Conservation (phyloP, 2,888 invertebrate genomes). For the Stenodera caucasica region DNA sequence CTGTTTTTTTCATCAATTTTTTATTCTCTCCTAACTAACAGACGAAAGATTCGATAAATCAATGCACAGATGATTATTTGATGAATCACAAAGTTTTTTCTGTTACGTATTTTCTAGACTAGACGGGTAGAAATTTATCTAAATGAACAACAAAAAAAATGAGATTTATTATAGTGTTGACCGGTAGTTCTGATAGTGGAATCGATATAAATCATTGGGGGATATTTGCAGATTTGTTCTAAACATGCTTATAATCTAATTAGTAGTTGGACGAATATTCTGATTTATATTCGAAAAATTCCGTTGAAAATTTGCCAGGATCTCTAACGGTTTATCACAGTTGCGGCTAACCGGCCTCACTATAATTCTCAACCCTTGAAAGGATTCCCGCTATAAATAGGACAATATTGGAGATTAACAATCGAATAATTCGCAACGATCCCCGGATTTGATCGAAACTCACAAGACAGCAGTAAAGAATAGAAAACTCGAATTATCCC, state of each 20-base stretch:
- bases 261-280: background rate
- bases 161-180: background rate
- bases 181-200: background rate
- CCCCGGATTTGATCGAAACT: no score
- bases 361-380: background rate
- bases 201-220: background rate
- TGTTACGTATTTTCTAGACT: background rate
- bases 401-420: background rate
- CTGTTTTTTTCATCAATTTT: background rate
- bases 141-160: background rate
- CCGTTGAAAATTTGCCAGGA: slow-evolving; percentile 3
- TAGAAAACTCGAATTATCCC: no score
- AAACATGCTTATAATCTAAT: background rate
- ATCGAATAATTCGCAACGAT: no score
- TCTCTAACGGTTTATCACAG: background rate
- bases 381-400: background rate
- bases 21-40: background rate
- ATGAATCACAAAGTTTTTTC: background rate
- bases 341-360: slow-evolving; percentile 4
- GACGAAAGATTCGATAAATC: background rate
- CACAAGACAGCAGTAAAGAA: no score
- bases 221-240: background rate
- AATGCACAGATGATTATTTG: background rate
- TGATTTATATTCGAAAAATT: slow-evolving; percentile 4
- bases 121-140: background rate